Conservation (phyloP, 1,140 invertebrate species). For the Drosophila nigromelanica region DNA sequence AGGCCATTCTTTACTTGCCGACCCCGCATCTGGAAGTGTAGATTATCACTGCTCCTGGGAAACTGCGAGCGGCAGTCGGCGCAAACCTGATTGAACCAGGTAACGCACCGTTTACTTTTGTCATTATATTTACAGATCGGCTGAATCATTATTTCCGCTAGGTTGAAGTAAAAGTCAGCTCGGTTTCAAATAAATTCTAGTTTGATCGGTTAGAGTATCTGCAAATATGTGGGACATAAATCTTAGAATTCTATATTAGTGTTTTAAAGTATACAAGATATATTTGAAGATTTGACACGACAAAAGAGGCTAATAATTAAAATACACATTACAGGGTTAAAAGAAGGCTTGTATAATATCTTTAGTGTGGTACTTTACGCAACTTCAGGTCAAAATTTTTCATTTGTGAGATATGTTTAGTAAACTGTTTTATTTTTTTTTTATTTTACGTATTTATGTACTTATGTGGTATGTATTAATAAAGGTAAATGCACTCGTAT, state of each 20-base stretch:
- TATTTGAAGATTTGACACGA: background rate
- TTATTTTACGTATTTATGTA: slow-evolving; percentile 27
- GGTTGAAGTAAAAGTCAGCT: slow-evolving; percentile 7
- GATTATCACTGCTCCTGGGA: background rate
- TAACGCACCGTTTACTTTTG: slow-evolving; percentile 2
- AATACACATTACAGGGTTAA: slow-evolving; percentile 2
- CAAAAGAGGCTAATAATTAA: background rate
- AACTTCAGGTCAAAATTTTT: too few relatives aligned
- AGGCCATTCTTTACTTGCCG: background rate
- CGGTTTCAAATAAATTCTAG: too few relatives aligned
- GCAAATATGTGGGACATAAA: too few relatives aligned
- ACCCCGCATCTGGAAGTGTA: background rate
- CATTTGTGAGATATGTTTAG: slow-evolving; percentile 32
- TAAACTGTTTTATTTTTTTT: slow-evolving; percentile 18
- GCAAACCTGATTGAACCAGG: slow-evolving; percentile 55
- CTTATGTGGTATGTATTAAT: slow-evolving; percentile 37
- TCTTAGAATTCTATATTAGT: too few relatives aligned
- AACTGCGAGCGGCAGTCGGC: slow-evolving; percentile 37
- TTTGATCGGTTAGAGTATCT: too few relatives aligned
- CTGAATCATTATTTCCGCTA: slow-evolving; percentile 13
- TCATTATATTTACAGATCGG: slow-evolving; percentile 12
- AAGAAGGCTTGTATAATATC: slow-evolving; percentile 32
- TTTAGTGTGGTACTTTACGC: too few relatives aligned
- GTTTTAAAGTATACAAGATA: background rate
- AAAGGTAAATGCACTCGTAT: slow-evolving; percentile 47